Conservation (phyloP, 1,140 invertebrate species). For the Macrotrachela quadricornifera region DNA sequence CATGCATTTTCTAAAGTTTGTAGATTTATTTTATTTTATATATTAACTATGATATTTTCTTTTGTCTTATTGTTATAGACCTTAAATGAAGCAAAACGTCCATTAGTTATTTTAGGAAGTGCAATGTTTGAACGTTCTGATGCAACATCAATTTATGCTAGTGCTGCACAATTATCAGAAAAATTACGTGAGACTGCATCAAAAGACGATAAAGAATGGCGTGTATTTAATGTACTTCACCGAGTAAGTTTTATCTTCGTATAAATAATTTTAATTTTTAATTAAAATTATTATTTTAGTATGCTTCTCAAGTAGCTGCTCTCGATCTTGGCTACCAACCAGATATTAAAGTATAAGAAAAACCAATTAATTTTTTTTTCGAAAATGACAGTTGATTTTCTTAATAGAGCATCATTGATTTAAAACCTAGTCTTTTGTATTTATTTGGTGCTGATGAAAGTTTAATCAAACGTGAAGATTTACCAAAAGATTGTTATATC, state of each 20-base stretch:
- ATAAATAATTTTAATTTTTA: not conserved
- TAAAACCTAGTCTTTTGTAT: constrained; percentile 56
- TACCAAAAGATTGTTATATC: constrained; percentile 60
- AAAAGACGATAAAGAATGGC: constrained; percentile 35
- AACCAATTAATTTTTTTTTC: too few relatives aligned
- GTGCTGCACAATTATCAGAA: constrained; percentile 40
- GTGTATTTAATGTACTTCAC: constrained; percentile 71
- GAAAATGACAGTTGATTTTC: too few relatives aligned
- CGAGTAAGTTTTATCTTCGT: constrained; percentile 42
- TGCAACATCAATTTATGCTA: constrained; percentile 45
- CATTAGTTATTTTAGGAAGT: constrained; percentile 72
- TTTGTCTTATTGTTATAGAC: constrained; percentile 30
- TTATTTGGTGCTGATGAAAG: constrained; percentile 76
- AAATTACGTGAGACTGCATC: constrained; percentile 14
- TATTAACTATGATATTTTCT: too few relatives aligned
- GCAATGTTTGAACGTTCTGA: constrained; percentile 56
- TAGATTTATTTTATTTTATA: not conserved
- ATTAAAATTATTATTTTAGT: constrained; percentile 12
- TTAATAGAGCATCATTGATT: too few relatives aligned
- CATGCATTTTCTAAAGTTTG: constrained; percentile 46
- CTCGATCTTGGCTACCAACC: constrained; percentile 78
- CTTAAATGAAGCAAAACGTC: constrained; percentile 56
- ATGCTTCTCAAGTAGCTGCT: constrained; percentile 63
- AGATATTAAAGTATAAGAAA: too few relatives aligned
- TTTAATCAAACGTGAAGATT: constrained; percentile 48